These are phyloP conservation scores for Burhinus oedicnemus DNA, from an alignment of 2,113 vertebrate species.

Conservation along the genomic window DNA sequence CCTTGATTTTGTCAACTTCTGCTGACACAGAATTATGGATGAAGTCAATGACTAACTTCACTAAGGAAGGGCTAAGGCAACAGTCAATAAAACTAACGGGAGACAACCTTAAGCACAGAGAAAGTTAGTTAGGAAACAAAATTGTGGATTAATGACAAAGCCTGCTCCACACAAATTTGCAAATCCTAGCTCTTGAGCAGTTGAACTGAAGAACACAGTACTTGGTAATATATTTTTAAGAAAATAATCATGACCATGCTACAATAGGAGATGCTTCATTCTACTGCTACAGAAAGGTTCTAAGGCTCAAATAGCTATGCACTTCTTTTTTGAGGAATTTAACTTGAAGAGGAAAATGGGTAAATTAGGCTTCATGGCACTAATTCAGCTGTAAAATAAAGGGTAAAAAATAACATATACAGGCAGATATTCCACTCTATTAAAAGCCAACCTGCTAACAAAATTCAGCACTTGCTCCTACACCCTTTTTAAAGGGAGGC, in stretches of 20 bases:
- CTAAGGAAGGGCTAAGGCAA: neutral
- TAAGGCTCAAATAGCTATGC: neutral
- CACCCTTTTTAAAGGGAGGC: conserved; percentile 12
- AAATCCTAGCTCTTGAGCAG: neutral
- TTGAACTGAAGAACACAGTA: neutral
- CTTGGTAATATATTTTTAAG: neutral
- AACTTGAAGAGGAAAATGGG: neutral
- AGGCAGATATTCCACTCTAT: conserved; percentile 1
- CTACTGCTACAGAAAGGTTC: neutral
- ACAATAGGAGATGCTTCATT: neutral
- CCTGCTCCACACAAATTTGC: neutral
- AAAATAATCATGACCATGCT: neutral
- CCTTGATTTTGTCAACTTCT: neutral
- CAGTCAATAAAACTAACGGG: neutral
- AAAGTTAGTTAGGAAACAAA: neutral
- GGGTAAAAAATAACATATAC: neutral
- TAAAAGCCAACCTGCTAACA: conserved; percentile 46
- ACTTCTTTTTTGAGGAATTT: neutral
- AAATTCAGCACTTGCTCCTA: conserved; percentile 51
- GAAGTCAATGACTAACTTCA: neutral
- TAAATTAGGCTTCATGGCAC: neutral
- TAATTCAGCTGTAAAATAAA: conserved; percentile 10
- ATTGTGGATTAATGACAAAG: neutral
- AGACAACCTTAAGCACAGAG: neutral
- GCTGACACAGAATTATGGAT: neutral